These are phyloP conservation scores for Eriosoma lanigerum DNA, from an alignment of 1,140 invertebrate species.

Conservation along the genomic window DNA sequence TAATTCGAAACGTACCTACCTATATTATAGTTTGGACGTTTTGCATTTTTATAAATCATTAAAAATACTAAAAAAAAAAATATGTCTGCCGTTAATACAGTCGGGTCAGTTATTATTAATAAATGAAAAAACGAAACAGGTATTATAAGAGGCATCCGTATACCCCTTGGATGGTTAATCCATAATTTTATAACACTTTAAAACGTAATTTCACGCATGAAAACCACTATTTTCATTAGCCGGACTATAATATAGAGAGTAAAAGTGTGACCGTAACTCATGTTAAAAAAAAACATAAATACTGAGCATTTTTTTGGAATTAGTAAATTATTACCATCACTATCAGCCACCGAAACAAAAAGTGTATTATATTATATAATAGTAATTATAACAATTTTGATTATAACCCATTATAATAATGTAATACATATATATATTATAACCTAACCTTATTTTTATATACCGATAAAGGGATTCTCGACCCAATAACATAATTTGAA, in stretches of 20 bases:
- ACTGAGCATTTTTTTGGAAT: neutral
- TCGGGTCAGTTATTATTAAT: slow-evolving; percentile 22
- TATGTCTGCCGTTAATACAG: neutral
- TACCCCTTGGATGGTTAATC: slow-evolving; percentile 11
- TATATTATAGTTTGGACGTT: neutral
- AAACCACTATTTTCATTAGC: slow-evolving; percentile 32
- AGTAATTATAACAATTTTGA: slow-evolving; percentile 3
- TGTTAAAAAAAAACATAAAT: slow-evolving; percentile 18
- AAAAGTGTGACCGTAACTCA: neutral
- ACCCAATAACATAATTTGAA: neutral
- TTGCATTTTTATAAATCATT: neutral
- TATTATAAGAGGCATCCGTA: neutral
- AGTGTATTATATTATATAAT: neutral
- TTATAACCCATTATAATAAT: neutral
- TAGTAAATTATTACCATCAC: slow-evolving; percentile 16
- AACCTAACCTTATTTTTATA: neutral
- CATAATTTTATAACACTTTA: slow-evolving; percentile 50
- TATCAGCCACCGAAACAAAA: neutral
- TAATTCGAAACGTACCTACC: neutral
- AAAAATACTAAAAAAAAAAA: slow-evolving; percentile 19
- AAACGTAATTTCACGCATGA: slow-evolving; percentile 45
- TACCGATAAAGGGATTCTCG: neutral
- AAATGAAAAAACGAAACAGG: slow-evolving; percentile 36
- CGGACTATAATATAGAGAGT: neutral
- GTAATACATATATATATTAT: neutral